These are phyloP conservation scores for Araneus ventricosus DNA, from an alignment of 1,140 invertebrate species.

Conservation along the genomic window DNA sequence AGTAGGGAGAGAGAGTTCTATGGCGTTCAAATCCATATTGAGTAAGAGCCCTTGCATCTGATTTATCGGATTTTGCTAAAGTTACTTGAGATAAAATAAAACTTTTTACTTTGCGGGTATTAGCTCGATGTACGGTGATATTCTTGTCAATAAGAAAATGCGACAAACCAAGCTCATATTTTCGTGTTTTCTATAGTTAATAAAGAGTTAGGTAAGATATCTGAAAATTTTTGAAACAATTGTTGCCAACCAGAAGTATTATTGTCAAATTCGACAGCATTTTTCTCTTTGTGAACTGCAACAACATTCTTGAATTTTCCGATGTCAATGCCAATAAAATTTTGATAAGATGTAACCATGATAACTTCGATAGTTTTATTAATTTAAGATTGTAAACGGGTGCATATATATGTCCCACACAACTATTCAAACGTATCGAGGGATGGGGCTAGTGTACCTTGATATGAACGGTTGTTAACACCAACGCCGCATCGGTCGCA, in stretches of 20 bases:
- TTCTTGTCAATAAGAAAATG: slow-evolving; percentile 46
- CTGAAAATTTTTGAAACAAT: slow-evolving; percentile 41
- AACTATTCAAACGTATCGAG: slow-evolving; percentile 33
- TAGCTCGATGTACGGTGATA: slow-evolving; percentile 40
- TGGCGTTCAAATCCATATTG: slow-evolving; percentile 45
- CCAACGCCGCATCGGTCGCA: too few relatives aligned
- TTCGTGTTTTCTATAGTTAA: slow-evolving; percentile 49
- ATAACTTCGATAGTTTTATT: background rate
- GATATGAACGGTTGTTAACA: background rate
- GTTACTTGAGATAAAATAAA: slow-evolving; percentile 62
- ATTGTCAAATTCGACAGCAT: slow-evolving; percentile 38
- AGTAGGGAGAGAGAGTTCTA: slow-evolving; percentile 52
- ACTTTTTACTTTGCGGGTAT: slow-evolving; percentile 66
- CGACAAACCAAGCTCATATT: slow-evolving; percentile 42
- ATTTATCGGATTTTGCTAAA: slow-evolving; percentile 67
- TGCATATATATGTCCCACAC: slow-evolving; percentile 2
- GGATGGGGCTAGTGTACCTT: slow-evolving; percentile 33
- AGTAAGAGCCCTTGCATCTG: slow-evolving; percentile 69
- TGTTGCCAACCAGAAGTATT: slow-evolving; percentile 36
- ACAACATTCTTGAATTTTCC: slow-evolving; percentile 53
- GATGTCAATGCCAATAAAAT: slow-evolving; percentile 56
- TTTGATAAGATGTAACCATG: slow-evolving; percentile 60
- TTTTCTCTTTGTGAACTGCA: slow-evolving; percentile 26
- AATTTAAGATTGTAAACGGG: slow-evolving; percentile 43
- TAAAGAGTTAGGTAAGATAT: slow-evolving; percentile 45